A percentile compares a stretch with the other conserved stretches of the same genome.
phyloP scores from a whole-genome alignment of 2,113 vertebrate genomes.

The Psephotus haematonotus region DNA sequence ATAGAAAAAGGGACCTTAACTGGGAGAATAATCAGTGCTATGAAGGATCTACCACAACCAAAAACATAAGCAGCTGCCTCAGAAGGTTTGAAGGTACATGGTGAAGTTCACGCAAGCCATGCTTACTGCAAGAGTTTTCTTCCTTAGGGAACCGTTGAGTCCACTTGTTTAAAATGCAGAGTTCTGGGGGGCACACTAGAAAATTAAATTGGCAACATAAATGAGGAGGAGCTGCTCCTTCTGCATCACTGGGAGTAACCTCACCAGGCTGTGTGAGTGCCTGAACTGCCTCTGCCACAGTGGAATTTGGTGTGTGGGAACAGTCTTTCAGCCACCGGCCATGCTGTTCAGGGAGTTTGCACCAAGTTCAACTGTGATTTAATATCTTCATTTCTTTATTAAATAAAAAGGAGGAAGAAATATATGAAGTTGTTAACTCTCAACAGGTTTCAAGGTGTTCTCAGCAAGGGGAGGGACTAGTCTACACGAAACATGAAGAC shows the following conservation, averaged over 20 bases:
- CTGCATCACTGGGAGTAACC: not conserved
- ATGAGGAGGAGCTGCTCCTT: not conserved
- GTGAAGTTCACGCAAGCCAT: not conserved
- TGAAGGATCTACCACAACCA: not conserved
- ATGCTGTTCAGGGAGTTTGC: not conserved
- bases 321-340: not conserved
- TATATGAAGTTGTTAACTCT: not conserved
- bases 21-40: not conserved
- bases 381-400: not conserved
- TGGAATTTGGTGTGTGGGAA: not conserved
- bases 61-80: not conserved
- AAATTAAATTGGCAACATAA: not conserved
- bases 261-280: not conserved
- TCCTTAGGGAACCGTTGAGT: not conserved
- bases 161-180: not conserved
- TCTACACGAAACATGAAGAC: not conserved
- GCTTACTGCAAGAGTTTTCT: not conserved
- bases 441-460: not conserved
- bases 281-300: not conserved
- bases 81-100: not conserved
- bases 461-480: not conserved
- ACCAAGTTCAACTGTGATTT: not conserved
- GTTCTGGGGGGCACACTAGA: not conserved
- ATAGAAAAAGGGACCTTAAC: not conserved
- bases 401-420: not conserved